A percentile compares a stretch with the other conserved stretches of the same genome.
phyloP scores from a whole-genome alignment of 2,113 vertebrate species.

The Myocastor coypus region DNA sequence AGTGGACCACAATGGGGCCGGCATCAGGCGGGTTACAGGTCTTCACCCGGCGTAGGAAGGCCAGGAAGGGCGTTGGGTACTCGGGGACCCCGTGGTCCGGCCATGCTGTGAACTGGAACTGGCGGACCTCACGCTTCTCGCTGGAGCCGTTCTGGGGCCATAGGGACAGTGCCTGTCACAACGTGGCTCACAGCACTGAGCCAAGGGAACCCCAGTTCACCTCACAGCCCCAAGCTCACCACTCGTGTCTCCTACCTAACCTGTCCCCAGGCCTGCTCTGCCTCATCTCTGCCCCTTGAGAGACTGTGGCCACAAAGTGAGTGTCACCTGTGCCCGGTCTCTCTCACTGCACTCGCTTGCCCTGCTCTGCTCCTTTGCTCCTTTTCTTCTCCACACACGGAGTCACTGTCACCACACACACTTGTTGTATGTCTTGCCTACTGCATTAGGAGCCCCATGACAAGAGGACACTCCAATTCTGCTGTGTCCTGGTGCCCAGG shows the following conservation, averaged over 20 bases:
- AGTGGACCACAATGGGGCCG: constrained; percentile 97
- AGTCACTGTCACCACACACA: fast-evolving
- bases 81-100: constrained; percentile 97
- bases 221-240: fast-evolving
- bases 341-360: fast-evolving
- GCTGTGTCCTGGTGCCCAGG: not conserved
- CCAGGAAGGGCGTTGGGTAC: constrained; percentile 98
- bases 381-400: fast-evolving
- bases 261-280: not conserved
- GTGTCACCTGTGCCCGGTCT: not conserved
- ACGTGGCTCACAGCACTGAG: fast-evolving
- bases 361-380: not conserved
- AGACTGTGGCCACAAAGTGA: fast-evolving
- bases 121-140: constrained; percentile 97
- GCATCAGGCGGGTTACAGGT: constrained; percentile 98
- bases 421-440: fast-evolving
- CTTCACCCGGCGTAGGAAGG: constrained; percentile 97
- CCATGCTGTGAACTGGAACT: constrained; percentile 99
- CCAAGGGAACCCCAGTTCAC: fast-evolving
- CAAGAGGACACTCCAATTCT: no score
- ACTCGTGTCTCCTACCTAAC: not conserved
- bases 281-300: not conserved
- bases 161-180: not conserved
- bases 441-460: not conserved
- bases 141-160: constrained; percentile 94